A percentile compares a stretch with the other conserved stretches of the same genome.
Conservation (phyloP, 2,113 vertebrate genomes). For the Cyphomyrus plagiostoma region DNA sequence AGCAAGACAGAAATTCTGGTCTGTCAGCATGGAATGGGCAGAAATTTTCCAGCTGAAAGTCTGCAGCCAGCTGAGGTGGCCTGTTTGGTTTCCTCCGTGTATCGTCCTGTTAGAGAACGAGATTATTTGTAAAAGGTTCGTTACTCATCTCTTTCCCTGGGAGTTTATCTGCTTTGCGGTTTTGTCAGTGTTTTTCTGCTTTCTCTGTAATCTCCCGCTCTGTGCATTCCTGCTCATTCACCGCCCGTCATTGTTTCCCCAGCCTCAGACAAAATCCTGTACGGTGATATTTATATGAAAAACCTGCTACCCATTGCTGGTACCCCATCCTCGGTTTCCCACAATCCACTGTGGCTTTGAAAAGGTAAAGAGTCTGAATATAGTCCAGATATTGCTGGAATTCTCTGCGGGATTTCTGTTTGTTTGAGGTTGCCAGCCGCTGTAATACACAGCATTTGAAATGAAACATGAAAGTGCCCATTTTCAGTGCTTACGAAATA, state of each 20-base stretch:
- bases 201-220: background rate
- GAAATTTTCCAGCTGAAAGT: background rate
- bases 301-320: background rate
- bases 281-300: background rate
- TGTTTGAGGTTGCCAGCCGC: background rate
- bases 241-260: background rate
- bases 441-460: background rate
- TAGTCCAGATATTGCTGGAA: background rate
- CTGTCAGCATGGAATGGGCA: slow-evolving; percentile 29
- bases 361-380: slow-evolving; percentile 1
- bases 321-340: background rate
- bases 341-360: background rate
- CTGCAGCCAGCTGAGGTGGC: background rate
- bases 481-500: background rate
- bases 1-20: slow-evolving; percentile 49
- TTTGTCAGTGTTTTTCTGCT: background rate
- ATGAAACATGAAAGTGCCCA: background rate
- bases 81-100: background rate
- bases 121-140: background rate
- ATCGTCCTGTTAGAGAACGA: background rate
- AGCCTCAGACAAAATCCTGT: background rate
- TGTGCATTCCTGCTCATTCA: background rate
- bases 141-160: background rate
- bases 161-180: background rate
- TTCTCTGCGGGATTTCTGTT: background rate